Base-by-base conservation (phyloP, 1,140 invertebrate species). In the Zaprionus gabonicus region DNA sequence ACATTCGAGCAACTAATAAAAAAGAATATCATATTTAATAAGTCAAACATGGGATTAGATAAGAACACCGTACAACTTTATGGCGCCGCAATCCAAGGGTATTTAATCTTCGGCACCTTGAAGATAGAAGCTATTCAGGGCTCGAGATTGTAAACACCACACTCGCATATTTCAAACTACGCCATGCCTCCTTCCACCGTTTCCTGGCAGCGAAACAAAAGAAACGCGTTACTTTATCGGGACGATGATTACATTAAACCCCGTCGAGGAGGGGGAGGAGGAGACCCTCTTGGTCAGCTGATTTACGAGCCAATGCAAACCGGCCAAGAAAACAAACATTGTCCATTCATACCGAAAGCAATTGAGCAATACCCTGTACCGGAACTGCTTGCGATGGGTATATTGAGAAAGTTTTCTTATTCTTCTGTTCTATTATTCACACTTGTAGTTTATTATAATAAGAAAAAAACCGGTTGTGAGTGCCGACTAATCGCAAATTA, bases 291-390 rank as follows among this genome's bases (percentile, higher is more conserved):
- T 63, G 58, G 66, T 41, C 72, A 67, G 64, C 66, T 66, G 79
- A 77, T 74, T 73, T 59, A 69, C 55, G 65, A 81, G 57, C 69
- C 69, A 41, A 55, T n/a, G 44, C 69, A 49, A 46, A 23, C 53
- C 63, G 68, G 68, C 68, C 59, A 76, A 76, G n/a, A 71, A 65
- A 71, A 87, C 80, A 86, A 77, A 74, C 72, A 70, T n/a, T 64
- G 44, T 56, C 53, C 82, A 86, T 86, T 87, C 82, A 86, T 74
- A 63, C 53, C 76, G 66, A 86, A 55, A 71, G 44, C 64, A 53
- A 28, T 69, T 49, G 23, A 41, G 17, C 15, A 44, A 60, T 85
- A 82, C 76, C 82, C 65, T 62, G n/a, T 41, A 71, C n/a, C 1
- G 10, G 9, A 25, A 44, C 41, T 17, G 41, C 7, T 7, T 17